phyloP scores from a whole-genome alignment of 2,113 vertebrate species.

The Leptobrachium leishanense region DNA sequence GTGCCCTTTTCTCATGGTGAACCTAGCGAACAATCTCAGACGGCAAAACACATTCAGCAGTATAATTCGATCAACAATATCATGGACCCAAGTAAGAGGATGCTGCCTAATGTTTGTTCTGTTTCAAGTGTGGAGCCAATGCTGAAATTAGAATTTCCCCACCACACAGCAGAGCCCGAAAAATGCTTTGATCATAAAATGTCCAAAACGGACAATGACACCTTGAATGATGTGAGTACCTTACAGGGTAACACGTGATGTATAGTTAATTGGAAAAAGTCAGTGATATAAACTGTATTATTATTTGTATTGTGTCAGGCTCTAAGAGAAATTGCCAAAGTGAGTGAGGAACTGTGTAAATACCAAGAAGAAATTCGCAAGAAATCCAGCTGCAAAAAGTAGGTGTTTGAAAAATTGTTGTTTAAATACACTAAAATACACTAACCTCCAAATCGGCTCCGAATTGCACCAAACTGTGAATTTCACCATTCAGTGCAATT shows the following conservation, averaged over 20 bases:
- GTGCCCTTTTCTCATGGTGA: conserved; percentile 62
- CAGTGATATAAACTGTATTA: background rate
- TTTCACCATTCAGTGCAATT: too few relatives aligned
- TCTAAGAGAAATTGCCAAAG: conserved; percentile 92
- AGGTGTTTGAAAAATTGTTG: conserved; percentile 31
- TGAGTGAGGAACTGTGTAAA: conserved; percentile 94
- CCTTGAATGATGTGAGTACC: conserved; percentile 85
- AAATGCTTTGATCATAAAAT: conserved; percentile 51
- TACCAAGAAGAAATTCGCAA: conserved; percentile 91
- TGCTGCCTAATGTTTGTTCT: background rate
- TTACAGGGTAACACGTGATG: background rate
- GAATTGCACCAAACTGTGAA: too few relatives aligned
- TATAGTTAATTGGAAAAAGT: background rate
- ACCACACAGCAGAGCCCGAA: conserved; percentile 40
- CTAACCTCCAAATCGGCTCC: too few relatives aligned
- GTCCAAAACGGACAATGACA: conserved; percentile 67
- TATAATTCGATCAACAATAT: conserved; percentile 59
- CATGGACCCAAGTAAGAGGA: conserved; percentile 21
- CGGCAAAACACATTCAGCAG: conserved; percentile 57
- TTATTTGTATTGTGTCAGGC: conserved; percentile 69
- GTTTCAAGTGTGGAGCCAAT: conserved; percentile 45
- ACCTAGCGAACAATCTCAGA: conserved; percentile 63
- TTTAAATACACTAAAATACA: too few relatives aligned
- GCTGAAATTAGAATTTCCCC: background rate
- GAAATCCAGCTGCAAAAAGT: conserved; percentile 78